These are phyloP conservation scores for Tetranychus truncatus DNA, from an alignment of 2,888 invertebrate species.

Conservation along the genomic window DNA sequence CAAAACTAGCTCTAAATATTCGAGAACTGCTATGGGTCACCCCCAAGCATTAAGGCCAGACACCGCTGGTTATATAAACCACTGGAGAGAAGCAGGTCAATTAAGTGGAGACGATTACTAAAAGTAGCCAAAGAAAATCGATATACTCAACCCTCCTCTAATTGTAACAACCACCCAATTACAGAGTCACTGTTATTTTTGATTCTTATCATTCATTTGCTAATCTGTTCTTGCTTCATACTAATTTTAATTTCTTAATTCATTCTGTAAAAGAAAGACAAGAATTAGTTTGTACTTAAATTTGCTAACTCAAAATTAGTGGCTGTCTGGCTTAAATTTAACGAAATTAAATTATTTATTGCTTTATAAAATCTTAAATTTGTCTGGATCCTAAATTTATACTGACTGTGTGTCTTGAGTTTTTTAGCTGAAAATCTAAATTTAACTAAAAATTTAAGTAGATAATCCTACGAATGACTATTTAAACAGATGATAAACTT, in stretches of 20 bases:
- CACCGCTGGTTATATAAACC: conserved; percentile 12
- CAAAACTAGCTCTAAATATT: not conserved
- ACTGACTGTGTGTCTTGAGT: too few relatives aligned
- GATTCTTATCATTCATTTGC: conserved; percentile 1
- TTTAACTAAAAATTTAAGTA: too few relatives aligned
- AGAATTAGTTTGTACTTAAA: too few relatives aligned
- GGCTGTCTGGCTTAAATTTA: not conserved
- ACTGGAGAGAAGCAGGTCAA: not conserved
- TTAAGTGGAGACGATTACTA: not conserved
- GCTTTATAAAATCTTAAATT: too few relatives aligned
- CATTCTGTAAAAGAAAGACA: not conserved
- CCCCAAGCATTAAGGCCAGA: conserved; percentile 18
- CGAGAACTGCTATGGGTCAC: not conserved
- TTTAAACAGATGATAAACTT: too few relatives aligned
- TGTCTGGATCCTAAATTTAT: too few relatives aligned
- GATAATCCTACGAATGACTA: too few relatives aligned
- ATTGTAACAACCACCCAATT: not conserved
- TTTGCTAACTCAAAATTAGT: not conserved
- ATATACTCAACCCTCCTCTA: too few relatives aligned
- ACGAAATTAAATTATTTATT: not conserved
- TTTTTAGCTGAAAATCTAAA: too few relatives aligned
- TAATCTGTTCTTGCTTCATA: not conserved
- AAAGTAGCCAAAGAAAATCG: not conserved
- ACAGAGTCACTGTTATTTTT: conserved; percentile 1
- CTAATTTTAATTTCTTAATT: not conserved